phyloP scores from a whole-genome alignment of 2,888 invertebrate species.

The Villa cingulata region DNA sequence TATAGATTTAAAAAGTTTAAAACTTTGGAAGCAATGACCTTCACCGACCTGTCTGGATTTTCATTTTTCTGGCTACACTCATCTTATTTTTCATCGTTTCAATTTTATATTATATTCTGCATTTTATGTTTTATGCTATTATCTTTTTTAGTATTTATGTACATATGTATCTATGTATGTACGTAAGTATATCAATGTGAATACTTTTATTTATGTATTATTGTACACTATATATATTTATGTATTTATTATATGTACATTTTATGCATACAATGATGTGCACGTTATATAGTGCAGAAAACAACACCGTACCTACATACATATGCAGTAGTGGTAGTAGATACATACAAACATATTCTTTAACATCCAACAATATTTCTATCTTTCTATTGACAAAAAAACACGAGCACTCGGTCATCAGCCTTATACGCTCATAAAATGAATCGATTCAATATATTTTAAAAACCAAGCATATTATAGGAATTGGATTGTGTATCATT shows the following conservation, averaged over 20 bases:
- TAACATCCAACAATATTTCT: too few species aligned
- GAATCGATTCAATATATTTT: background rate
- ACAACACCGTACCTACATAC: too few species aligned
- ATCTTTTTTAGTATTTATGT: background rate
- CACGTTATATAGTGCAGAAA: constrained; percentile 9
- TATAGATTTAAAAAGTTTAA: constrained; percentile 33
- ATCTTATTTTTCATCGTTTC: background rate
- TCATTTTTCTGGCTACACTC: background rate
- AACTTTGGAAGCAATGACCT: constrained; percentile 38
- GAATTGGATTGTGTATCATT: too few species aligned
- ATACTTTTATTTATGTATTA: too few species aligned
- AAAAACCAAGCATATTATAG: too few species aligned
- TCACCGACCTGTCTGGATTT: constrained; percentile 34
- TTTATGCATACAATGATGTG: background rate
- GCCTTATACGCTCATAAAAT: constrained; percentile 1
- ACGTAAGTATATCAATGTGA: background rate
- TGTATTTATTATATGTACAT: background rate
- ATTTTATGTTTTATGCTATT: constrained; percentile 11
- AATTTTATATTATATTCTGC: constrained; percentile 3
- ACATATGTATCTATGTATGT: constrained; percentile 1
- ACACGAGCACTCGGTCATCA: constrained; percentile 14
- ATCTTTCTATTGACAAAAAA: background rate
- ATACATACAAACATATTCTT: too few species aligned
- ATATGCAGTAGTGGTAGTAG: too few species aligned
- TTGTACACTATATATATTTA: too few species aligned